Conservation (phyloP, 2,888 invertebrate species). For the Lepas anatifera region DNA sequence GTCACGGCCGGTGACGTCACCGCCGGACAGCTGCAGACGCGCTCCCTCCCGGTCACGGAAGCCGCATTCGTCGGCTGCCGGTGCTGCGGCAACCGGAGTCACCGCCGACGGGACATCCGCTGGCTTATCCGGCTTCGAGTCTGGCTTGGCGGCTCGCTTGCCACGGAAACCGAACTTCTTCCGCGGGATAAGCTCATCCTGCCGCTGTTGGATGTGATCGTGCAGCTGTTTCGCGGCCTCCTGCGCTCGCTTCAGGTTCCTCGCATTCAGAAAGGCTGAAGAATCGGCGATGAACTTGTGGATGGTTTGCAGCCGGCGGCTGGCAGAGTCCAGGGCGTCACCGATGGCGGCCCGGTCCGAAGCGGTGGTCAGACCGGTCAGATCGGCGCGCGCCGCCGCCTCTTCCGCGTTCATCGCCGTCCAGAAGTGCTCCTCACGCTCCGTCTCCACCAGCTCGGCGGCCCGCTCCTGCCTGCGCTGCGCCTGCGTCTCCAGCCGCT, state of each 20-base stretch:
- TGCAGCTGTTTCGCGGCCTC: slow-evolving; percentile 25
- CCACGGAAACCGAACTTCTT: slow-evolving; percentile 28
- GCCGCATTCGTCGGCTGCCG: slow-evolving; percentile 15
- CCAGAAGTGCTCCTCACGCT: slow-evolving; percentile 19
- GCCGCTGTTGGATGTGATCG: slow-evolving; percentile 24
- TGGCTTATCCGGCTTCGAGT: slow-evolving; percentile 1
- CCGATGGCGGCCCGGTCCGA: slow-evolving; percentile 18
- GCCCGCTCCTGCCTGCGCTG: slow-evolving; percentile 18
- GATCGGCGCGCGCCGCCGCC: slow-evolving; percentile 17
- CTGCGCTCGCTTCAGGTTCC: slow-evolving; percentile 28
- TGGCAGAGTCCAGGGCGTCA: slow-evolving; percentile 26
- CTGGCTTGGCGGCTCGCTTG: slow-evolving; percentile 16
- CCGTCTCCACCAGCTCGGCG: slow-evolving; percentile 14
- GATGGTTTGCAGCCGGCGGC: slow-evolving; percentile 25
- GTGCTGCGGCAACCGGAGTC: not conserved
- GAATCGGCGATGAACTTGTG: slow-evolving; percentile 28
- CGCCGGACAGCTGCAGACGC: slow-evolving; percentile 15
- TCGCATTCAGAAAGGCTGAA: slow-evolving; percentile 27
- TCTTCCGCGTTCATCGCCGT: slow-evolving; percentile 18
- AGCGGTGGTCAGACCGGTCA: slow-evolving; percentile 14
- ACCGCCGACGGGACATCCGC: slow-evolving; percentile 8
- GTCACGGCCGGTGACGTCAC: slow-evolving; percentile 28
- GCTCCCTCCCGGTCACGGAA: slow-evolving; percentile 18
- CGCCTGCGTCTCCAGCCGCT: slow-evolving; percentile 4
- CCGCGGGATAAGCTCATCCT: slow-evolving; percentile 27